These are phyloP conservation scores for Abrostola triplasia DNA, from an alignment of 2,888 invertebrate genomes.

Conservation along the genomic window DNA sequence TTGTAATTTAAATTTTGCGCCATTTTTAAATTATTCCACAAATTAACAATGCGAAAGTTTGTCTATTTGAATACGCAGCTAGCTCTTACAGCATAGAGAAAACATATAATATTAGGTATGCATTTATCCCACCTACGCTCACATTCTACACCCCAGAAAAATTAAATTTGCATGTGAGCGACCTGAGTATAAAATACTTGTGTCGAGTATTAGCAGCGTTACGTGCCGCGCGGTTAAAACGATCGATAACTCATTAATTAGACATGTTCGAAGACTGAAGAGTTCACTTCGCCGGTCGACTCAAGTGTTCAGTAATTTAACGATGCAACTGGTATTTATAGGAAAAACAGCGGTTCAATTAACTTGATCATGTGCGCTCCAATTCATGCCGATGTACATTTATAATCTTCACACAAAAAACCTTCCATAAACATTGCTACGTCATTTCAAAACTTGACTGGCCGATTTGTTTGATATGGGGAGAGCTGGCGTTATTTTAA, in stretches of 20 bases:
- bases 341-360: not conserved
- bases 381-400: not conserved
- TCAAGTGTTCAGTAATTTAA: slow-evolving; percentile 32
- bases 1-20: slow-evolving; percentile 5
- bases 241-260: slow-evolving; percentile 12
- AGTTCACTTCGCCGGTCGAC: slow-evolving; percentile 7
- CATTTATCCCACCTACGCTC: not conserved
- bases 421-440: not conserved
- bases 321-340: slow-evolving; percentile 24
- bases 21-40: not conserved
- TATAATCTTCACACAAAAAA: not conserved
- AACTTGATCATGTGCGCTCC: slow-evolving; percentile 2
- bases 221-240: slow-evolving; percentile 2
- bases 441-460: not conserved
- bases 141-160: not conserved
- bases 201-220: not conserved
- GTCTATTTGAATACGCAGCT: not conserved
- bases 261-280: not conserved
- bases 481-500: not conserved
- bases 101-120: not conserved
- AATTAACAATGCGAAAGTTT: slow-evolving; percentile 5
- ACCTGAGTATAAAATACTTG: not conserved
- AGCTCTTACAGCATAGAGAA: not conserved
- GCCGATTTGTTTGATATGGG: not conserved
- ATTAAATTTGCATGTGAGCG: not conserved